phyloP scores from a whole-genome alignment of 2,113 vertebrate species.

The Actenoides lindsayi region DNA sequence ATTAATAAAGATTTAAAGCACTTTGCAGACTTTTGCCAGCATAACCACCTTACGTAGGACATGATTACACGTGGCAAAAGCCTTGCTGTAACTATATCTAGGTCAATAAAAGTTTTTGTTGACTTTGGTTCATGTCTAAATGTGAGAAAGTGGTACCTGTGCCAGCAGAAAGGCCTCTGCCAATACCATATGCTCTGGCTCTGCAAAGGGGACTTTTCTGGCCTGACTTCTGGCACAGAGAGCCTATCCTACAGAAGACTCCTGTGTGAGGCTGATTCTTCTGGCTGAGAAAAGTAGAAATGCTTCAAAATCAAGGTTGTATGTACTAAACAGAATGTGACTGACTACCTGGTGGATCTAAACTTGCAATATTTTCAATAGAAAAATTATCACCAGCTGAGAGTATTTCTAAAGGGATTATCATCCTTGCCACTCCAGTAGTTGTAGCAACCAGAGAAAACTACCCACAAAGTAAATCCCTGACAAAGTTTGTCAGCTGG shows the following conservation, averaged over 20 bases:
- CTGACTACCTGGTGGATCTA: background rate
- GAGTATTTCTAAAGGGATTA: background rate
- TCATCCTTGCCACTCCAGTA: background rate
- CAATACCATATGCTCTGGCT: background rate
- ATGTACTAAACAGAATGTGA: background rate
- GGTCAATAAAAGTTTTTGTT: background rate
- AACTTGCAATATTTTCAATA: background rate
- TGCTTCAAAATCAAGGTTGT: background rate
- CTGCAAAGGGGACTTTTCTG: background rate
- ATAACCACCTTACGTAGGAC: accelerated
- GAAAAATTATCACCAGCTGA: background rate
- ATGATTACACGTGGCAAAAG: background rate
- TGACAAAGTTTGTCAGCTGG: background rate
- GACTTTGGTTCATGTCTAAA: background rate
- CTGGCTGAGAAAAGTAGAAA: background rate
- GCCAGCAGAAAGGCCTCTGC: background rate
- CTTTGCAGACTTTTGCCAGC: background rate
- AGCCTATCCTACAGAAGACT: background rate
- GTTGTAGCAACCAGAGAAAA: background rate
- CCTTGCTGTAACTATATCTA: background rate
- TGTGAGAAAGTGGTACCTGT: background rate
- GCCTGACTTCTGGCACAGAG: background rate
- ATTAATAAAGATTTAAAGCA: background rate
- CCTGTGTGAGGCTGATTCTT: background rate
- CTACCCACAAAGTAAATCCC: background rate